Evolutionary conservation across 2,888 invertebrate species (phyloP), one percentile per base, ranked within the genome.

Genomic region (Apoderus coryli): DNA sequence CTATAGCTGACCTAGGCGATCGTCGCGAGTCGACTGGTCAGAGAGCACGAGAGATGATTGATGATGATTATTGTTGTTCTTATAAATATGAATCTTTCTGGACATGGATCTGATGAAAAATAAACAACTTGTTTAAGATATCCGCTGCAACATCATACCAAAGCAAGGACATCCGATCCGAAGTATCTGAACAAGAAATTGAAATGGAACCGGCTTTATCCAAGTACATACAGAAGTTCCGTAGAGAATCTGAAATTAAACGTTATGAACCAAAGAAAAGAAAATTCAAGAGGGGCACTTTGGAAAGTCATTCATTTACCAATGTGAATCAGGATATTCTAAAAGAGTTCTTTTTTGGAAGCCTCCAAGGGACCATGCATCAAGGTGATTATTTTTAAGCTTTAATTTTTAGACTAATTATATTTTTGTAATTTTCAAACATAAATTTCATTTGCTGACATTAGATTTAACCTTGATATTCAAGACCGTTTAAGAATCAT

Each of bases 231-330:
- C 58, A 59, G 38, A 58, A 57, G 22, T 55, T 56, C 32, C 40
- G 55, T 7, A 45, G 52, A 14, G 56, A 57, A 15, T 56, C 56
- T 1, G 57, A 58, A 34, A 46, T 48, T 1, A 43, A 50, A 30
- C 37, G 47, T 4, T 48, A 43, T 31, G 33, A 41, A 16, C 44
- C 43, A 1, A 42, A 40, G 10, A 39, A 30, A 10, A 45, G 50
- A 23, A 51, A 50, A 31, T 46, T 54, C 28, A 49, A 49, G 33
- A 44, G 49, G 10, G 58, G 58, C 6, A 56, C 58, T 1, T 36
- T 60, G 10, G 54, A 57, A 36, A 57, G 52, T 34, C 58, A 59
- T 32, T 59, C 59, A 1, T 57, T 54, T 29, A 59, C 59, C 3
- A 51, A 50, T 27, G 33, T 59, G 10, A 44, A 47, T n/a, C 56